phyloP scores from a whole-genome alignment of 2,797 vertebrate species.

The Fratercula arctica region DNA sequence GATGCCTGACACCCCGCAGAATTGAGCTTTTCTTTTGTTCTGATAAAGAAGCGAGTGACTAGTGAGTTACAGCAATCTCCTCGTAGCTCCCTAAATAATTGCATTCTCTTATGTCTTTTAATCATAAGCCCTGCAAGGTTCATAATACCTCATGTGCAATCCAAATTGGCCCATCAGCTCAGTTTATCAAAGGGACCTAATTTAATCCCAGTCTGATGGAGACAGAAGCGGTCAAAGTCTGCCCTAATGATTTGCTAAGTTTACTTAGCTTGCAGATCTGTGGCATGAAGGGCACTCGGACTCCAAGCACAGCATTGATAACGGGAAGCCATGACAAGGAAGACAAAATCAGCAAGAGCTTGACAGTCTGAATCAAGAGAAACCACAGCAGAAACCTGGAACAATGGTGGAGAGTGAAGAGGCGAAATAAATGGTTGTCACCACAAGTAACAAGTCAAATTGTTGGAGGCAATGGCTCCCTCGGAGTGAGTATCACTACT shows the following conservation, averaged over 20 bases:
- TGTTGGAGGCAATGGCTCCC: neutral
- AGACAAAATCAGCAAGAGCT: neutral
- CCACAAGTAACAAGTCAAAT: neutral
- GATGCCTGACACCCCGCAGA: neutral
- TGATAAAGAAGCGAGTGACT: neutral
- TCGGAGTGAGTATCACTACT: neutral
- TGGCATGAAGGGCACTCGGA: constrained; percentile 4
- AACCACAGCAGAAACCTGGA: neutral
- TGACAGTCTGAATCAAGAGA: neutral
- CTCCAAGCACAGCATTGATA: neutral
- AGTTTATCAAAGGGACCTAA: constrained; percentile 54
- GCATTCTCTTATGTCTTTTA: constrained; percentile 26
- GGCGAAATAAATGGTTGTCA: neutral
- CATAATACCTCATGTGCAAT: neutral
- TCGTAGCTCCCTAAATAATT: constrained; percentile 29
- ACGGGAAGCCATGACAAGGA: neutral
- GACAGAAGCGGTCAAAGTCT: neutral
- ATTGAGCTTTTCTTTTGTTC: neutral
- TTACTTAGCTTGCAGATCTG: constrained; percentile 52
- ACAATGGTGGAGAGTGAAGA: neutral
- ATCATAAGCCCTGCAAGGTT: neutral
- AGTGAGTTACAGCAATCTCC: neutral
- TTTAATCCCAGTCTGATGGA: constrained; percentile 49
- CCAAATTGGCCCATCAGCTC: constrained; percentile 49
- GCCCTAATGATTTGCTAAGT: constrained; percentile 44